Evolutionary conservation across 2,797 vertebrate genomes (phyloP).

Genomic region (Diceros bicornis): DNA sequence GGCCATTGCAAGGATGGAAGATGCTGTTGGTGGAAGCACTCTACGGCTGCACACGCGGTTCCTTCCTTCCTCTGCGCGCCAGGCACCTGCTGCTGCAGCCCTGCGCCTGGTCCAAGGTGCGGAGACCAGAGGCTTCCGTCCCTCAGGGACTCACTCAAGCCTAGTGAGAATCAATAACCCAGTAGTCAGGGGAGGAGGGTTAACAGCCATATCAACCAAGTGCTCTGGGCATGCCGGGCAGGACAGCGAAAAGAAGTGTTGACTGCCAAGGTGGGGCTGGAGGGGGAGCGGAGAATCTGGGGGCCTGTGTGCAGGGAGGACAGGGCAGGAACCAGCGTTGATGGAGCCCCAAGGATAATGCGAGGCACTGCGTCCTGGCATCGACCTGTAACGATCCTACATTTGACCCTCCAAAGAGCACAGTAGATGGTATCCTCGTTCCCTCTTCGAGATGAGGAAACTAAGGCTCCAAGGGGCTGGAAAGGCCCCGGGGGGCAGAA

Average conservation of each 20-base stretch:
- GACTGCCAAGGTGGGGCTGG: too few species aligned
- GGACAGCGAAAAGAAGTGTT: neutral
- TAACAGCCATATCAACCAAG: too few species aligned
- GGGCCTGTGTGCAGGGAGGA: rapidly evolving
- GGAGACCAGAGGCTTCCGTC: neutral
- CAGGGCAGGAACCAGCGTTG: too few species aligned
- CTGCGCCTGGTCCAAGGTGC: neutral
- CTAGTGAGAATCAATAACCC: neutral
- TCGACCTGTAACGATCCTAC: neutral
- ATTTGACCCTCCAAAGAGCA: neutral
- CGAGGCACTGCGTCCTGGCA: rapidly evolving
- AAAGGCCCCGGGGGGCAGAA: neutral
- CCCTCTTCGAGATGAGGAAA: neutral
- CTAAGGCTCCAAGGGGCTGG: neutral
- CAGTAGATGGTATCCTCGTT: too few species aligned
- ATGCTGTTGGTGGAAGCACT: neutral
- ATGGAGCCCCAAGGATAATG: neutral
- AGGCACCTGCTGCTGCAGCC: neutral
- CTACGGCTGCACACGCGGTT: neutral
- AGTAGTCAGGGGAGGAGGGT: rapidly evolving
- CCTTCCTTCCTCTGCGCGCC: neutral
- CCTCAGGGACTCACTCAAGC: neutral
- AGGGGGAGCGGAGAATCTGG: neutral
- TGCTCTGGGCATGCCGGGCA: rapidly evolving
- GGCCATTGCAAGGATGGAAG: neutral